Evolutionary conservation across 2,888 invertebrate species (phyloP).

Genomic region (Drosophila dives): DNA sequence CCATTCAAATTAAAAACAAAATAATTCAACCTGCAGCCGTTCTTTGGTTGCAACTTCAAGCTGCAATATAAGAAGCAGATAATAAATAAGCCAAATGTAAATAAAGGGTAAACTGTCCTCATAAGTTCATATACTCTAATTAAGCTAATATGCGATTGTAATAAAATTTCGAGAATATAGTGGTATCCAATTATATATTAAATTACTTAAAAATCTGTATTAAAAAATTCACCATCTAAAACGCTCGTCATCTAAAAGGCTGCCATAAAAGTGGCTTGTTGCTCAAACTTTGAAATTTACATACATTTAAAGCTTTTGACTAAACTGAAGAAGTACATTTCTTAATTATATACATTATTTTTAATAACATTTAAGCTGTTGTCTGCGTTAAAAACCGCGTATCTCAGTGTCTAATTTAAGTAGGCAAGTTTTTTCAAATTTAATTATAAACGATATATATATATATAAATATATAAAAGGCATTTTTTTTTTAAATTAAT

Average conservation of each 20-base stretch:
- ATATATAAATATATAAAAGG: neutral
- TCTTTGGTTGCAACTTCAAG: constrained; percentile 13
- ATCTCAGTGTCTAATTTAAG: neutral
- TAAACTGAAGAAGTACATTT: neutral
- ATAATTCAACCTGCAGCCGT: constrained; percentile 64
- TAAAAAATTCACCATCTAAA: neutral
- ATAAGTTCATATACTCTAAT: neutral
- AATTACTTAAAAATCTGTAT: neutral
- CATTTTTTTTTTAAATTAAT: too few species aligned
- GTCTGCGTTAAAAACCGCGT: neutral
- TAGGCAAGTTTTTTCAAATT: neutral
- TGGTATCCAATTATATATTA: too few species aligned
- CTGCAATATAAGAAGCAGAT: neutral
- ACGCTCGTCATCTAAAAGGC: neutral
- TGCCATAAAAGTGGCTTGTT: neutral
- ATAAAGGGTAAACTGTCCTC: neutral
- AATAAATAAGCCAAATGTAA: neutral
- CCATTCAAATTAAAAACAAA: constrained; percentile 26
- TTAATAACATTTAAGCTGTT: neutral
- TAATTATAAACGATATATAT: neutral
- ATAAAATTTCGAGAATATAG: neutral
- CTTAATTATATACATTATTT: neutral
- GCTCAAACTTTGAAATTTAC: neutral
- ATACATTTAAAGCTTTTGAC: neutral
- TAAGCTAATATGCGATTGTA: neutral